Evolutionary conservation across 2,888 invertebrate species (phyloP), one percentile per base, ranked within the genome.

Genomic region (Ochropleura plecta): DNA sequence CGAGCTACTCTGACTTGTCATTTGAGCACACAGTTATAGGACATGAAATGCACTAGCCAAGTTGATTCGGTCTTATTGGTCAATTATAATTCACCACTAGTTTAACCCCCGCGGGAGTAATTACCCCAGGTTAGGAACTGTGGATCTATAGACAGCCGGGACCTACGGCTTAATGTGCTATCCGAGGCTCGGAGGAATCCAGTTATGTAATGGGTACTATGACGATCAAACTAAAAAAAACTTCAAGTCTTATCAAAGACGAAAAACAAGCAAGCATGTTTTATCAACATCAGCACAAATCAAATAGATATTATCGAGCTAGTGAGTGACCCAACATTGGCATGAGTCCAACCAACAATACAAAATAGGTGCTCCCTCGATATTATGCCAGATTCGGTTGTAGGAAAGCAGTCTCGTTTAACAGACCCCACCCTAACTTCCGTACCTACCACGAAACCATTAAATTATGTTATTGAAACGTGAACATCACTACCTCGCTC

Each of bases 241-340:
- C 67, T 51, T 74, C 20, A 63, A n/a, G 6, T 57, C 48, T 40
- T 30, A 30, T 55, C 70, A 40, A 48, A 51, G 16, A 70, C 51
- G 65, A 76, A 75, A 74, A 57, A 72, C 72, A 75, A 70, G 49
- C 49, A 69, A 65, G 30, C 20, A 57, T 51, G 55, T 51, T 78
- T 72, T 83, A 79, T 70, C 55, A 63, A 62, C 48, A 80, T 62
- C 46, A 46, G 66, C 73, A 81, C 69, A 80, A 83, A 83, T 87
- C 82, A 76, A 87, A 87, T 82, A 83, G 71, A 90, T 90, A 88
- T 89, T 83, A 88, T 84, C 85, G 85, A 88, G 87, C 87, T 86
- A 81, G 85, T 87, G 86, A 88, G 84, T 89, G 86, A 89, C 88
- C 87, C 78, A 79, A 73, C 77, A 77, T 88, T 91, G 91, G 92